Evolutionary conservation across 2,888 invertebrate genomes (phyloP).

Genomic region (Dicycla oo): DNA sequence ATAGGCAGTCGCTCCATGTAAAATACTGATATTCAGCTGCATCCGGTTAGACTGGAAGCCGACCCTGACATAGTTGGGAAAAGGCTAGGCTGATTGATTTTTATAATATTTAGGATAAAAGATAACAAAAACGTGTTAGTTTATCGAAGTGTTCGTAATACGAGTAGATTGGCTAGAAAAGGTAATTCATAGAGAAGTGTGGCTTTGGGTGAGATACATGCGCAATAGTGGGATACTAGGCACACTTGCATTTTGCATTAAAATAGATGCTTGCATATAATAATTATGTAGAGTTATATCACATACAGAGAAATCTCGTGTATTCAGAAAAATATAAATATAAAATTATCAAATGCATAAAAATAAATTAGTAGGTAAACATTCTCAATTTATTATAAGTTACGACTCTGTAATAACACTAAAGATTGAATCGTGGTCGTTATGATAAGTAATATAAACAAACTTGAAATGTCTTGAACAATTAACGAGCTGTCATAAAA

Average conservation of each 20-base stretch:
- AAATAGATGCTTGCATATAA: not conserved
- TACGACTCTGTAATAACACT: conserved; percentile 17
- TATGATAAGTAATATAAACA: conserved; percentile 22
- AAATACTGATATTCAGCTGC: no score
- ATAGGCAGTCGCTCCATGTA: no score
- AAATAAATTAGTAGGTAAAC: conserved; percentile 1
- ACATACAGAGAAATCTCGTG: not conserved
- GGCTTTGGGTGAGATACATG: not conserved
- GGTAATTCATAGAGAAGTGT: not conserved
- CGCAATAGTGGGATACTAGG: not conserved
- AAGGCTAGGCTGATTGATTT: no score
- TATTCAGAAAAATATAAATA: not conserved
- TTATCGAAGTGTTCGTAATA: not conserved
- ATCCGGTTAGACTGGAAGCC: no score
- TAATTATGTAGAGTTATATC: no score
- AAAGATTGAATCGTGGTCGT: conserved; percentile 10
- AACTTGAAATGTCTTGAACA: not conserved
- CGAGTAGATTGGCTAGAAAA: not conserved
- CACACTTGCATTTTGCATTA: not conserved
- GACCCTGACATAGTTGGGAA: no score
- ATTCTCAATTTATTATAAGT: conserved; percentile 16
- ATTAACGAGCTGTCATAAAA: conserved; percentile 24
- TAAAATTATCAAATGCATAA: not conserved
- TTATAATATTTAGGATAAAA: no score
- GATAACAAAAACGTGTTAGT: not conserved